Evolutionary conservation across 2,113 vertebrate species (phyloP).

Genomic region (Loxodonta africana): DNA sequence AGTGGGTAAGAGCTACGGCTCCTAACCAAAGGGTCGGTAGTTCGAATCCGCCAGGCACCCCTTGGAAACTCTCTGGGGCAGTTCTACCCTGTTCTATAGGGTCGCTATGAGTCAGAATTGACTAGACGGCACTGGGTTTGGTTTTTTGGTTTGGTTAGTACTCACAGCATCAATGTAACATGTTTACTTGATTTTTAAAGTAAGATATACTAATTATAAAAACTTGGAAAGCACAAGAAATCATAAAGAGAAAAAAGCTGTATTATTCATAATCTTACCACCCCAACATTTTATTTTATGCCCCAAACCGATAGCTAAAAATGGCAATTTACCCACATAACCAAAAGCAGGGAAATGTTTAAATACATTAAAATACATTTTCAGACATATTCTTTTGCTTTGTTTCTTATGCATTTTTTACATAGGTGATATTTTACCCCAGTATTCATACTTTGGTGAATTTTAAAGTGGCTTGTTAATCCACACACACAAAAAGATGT

Average conservation of each 20-base stretch:
- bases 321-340: background rate
- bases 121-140: too few species aligned
- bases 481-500: background rate
- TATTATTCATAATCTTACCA: background rate
- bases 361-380: background rate
- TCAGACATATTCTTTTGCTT: background rate
- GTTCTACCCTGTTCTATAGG: too few species aligned
- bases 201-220: background rate
- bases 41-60: too few species aligned
- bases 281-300: background rate
- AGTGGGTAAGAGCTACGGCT: too few species aligned
- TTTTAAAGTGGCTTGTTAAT: background rate
- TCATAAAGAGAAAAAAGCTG: background rate
- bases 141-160: too few species aligned
- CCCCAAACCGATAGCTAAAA: background rate
- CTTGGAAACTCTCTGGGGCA: too few species aligned
- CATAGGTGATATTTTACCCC: background rate
- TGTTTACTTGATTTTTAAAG: conserved; percentile 54
- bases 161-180: background rate
- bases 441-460: background rate
- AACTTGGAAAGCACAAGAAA: background rate
- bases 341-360: background rate
- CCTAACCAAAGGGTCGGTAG: too few species aligned
- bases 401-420: background rate
- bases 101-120: too few species aligned